Evolutionary conservation across 2,888 invertebrate genomes (phyloP), one percentile per base, ranked within the genome.

Genomic region (Brenthis hecate): DNA sequence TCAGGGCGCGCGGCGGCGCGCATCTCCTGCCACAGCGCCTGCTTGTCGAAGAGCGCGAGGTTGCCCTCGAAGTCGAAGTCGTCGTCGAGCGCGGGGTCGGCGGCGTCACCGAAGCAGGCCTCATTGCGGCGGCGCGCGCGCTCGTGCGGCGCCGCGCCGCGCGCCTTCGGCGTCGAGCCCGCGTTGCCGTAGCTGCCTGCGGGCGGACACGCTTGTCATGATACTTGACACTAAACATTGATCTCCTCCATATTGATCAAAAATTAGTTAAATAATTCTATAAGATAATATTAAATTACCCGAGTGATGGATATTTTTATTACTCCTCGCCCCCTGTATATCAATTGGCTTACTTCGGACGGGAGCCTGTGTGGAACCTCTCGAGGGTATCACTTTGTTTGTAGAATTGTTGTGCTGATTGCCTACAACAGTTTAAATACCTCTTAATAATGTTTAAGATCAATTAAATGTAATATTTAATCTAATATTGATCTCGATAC

Each of bases 41-140:
- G 77, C 89, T 98, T 98, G 89, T 98, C 96, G 89, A 98, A 98
- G 60, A 98, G 92, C 28, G 98, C 98, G 66, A 98, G 93, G 92
- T 98, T 98, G 74, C 97, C 97, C 84, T 98, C 98, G 93, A 98
- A 98, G 93, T 98, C 98, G 92, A 98, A 98, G 79, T 98, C 98
- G 82, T 96, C 94, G 75, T 90, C 93, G 64, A 95, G 85, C 74
- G 94, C 88, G 64, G 93, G 94, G 66, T 95, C 94, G 75, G 96
- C 96, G 13, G 95, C 90, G 55, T 96, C 95, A 43, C 96, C 97
- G 89, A 97, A 97, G 83, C 96, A 96, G 67, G 96, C 95, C 83
- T 96, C 96, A 85, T 96, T 95, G 76, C 94, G 94, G 80, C 94
- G 89, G 66, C 94, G 91, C 78, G 89, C 89, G 79, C 89, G 92